Conservation (phyloP, 2,113 vertebrate species). For the Neodon shergylaensis region DNA sequence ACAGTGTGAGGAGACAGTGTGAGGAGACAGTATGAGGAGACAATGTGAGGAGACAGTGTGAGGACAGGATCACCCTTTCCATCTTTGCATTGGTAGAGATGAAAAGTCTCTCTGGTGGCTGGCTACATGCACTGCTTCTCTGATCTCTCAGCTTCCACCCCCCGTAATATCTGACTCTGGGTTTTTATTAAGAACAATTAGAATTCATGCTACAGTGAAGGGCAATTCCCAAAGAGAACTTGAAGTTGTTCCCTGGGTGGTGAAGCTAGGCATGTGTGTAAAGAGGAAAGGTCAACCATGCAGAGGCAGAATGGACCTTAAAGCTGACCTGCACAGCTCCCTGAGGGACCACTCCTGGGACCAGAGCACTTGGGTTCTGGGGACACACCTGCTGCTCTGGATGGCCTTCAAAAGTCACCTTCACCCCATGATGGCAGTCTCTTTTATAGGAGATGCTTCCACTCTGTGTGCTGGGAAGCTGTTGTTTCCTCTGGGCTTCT, state of each 20-base stretch:
- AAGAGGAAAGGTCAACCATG: not conserved
- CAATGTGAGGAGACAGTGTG: too few species aligned
- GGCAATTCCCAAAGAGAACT: not conserved
- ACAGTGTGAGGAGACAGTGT: too few species aligned
- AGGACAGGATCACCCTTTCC: too few species aligned
- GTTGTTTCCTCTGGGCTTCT: not conserved
- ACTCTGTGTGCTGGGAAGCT: not conserved
- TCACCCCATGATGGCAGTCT: not conserved
- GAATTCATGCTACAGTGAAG: not conserved
- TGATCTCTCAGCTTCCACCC: too few species aligned
- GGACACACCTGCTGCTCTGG: not conserved
- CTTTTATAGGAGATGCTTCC: not conserved
- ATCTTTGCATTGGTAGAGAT: too few species aligned
- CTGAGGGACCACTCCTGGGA: not conserved
- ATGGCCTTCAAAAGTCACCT: not conserved
- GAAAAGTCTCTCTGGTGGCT: too few species aligned
- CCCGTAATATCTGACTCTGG: too few species aligned
- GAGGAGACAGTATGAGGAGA: too few species aligned
- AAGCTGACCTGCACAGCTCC: not conserved
- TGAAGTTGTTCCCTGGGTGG: not conserved
- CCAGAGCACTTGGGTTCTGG: fast-evolving
- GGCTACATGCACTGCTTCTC: too few species aligned
- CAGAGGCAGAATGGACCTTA: too few species aligned
- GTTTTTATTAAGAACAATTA: too few species aligned
- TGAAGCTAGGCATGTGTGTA: too few species aligned